A percentile compares a stretch with the other conserved stretches of the same genome.
Evolutionary conservation across 1,140 invertebrate genomes (phyloP).

Genomic region (Acyrthosiphon pisum): DNA sequence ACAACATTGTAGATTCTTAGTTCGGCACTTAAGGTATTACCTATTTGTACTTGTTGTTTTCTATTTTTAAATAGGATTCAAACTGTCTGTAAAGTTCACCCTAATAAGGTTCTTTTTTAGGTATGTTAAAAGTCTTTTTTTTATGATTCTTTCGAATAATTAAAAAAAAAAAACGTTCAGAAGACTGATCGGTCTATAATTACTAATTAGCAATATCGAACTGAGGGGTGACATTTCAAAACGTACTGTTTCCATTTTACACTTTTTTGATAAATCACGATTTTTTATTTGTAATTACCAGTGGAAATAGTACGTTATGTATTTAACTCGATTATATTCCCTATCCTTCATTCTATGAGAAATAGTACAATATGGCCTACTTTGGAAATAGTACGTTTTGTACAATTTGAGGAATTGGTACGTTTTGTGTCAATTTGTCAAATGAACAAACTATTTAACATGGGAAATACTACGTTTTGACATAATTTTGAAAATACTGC

Average conservation of each 20-base stretch:
- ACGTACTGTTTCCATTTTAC: too few relatives aligned
- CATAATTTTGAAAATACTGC: too few relatives aligned
- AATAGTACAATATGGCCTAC: not conserved
- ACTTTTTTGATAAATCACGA: too few relatives aligned
- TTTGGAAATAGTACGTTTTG: too few relatives aligned
- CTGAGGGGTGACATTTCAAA: not conserved
- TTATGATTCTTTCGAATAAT: not conserved
- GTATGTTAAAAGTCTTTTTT: not conserved
- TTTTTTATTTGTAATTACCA: not conserved
- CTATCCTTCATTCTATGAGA: not conserved
- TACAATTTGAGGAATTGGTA: too few relatives aligned
- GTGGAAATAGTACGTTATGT: not conserved
- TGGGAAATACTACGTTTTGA: too few relatives aligned
- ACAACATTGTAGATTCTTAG: not conserved
- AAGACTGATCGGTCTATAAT: not conserved
- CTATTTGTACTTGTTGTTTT: not conserved
- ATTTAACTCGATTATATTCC: not conserved
- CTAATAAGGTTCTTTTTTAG: too few relatives aligned
- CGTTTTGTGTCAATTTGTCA: too few relatives aligned
- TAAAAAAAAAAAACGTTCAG: not conserved
- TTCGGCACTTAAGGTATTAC: not conserved
- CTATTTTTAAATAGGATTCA: not conserved
- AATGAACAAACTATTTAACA: too few relatives aligned
- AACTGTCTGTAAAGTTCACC: not conserved
- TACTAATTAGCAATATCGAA: not conserved